A percentile compares a stretch with the other conserved stretches of the same genome.
These are phyloP conservation scores for Xyliphius kryptos DNA, from an alignment of 2,113 vertebrate genomes.

Conservation along the genomic window DNA sequence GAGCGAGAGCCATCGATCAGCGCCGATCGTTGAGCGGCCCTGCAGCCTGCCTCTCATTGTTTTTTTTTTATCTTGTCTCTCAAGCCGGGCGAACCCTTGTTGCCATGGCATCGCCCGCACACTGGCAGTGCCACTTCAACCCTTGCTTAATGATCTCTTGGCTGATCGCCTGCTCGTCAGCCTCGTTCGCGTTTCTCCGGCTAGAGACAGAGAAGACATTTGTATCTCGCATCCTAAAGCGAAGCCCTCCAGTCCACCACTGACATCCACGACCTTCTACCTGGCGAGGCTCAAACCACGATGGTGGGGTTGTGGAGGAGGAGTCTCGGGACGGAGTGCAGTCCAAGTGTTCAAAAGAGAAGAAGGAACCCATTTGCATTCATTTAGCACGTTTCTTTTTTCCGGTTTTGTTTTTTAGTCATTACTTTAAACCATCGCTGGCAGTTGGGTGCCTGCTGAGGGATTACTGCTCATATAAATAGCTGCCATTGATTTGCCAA, in stretches of 20 bases:
- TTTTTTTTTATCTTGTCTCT: conserved; percentile 59
- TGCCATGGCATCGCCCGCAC: conserved; percentile 66
- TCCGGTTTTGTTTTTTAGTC: conserved; percentile 59
- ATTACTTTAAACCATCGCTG: conserved; percentile 63
- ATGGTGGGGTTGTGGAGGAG: no score
- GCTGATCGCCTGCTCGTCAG: conserved; percentile 73
- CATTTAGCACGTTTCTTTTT: conserved; percentile 48
- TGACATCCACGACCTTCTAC: conserved; percentile 18
- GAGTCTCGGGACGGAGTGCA: conserved; percentile 42
- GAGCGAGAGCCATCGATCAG: conserved; percentile 61
- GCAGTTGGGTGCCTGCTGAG: conserved; percentile 56
- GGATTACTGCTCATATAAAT: conserved; percentile 70
- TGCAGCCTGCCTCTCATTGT: conserved; percentile 64
- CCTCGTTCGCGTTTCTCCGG: conserved; percentile 60
- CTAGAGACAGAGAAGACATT: conserved; percentile 53
- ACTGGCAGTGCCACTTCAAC: conserved; percentile 72
- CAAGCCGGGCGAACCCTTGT: conserved; percentile 61
- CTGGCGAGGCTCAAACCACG: no score
- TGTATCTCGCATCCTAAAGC: conserved; percentile 33
- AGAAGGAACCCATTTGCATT: conserved; percentile 54
- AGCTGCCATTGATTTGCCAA: conserved; percentile 70
- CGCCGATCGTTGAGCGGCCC: conserved; percentile 59
- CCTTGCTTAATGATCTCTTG: conserved; percentile 77
- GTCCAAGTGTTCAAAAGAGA: no score
- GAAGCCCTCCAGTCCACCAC: conserved; percentile 5